A percentile compares a stretch with the other conserved stretches of the same genome.
These are phyloP conservation scores for Drosophila barbarae DNA, from an alignment of 2,888 invertebrate species.

Conservation along the genomic window DNA sequence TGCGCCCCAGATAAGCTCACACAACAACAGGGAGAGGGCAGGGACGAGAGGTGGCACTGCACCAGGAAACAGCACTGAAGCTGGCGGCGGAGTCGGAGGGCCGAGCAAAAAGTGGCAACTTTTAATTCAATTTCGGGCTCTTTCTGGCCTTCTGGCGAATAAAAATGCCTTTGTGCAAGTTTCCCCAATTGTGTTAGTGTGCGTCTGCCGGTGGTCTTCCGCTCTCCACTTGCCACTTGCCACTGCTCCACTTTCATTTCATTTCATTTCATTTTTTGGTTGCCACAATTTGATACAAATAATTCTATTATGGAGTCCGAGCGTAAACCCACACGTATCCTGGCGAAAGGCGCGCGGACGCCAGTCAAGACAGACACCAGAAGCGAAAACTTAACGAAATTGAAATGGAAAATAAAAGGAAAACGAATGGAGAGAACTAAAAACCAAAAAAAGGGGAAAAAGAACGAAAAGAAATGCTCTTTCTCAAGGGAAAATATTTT, in stretches of 20 bases:
- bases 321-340: slow-evolving; percentile 42
- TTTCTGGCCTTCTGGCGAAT: slow-evolving; percentile 44
- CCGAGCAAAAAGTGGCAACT: slow-evolving; percentile 44
- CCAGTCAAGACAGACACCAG: slow-evolving; percentile 18
- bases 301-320: slow-evolving; percentile 67
- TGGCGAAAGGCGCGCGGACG: slow-evolving; percentile 18
- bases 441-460: not conserved
- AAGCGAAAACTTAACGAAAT: slow-evolving; percentile 52
- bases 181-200: slow-evolving; percentile 61
- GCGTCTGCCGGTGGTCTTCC: slow-evolving; percentile 20
- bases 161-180: slow-evolving; percentile 59
- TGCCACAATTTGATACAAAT: slow-evolving; percentile 73
- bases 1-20: slow-evolving; percentile 59
- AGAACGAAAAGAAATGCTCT: not conserved
- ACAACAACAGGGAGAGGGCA: not conserved
- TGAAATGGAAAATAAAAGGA: slow-evolving; percentile 48
- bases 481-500: not conserved
- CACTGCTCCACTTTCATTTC: slow-evolving; percentile 53
- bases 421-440: not conserved
- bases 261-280: slow-evolving; percentile 45
- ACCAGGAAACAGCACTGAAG: slow-evolving; percentile 37
- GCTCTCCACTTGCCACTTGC: not conserved
- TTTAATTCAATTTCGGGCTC: slow-evolving; percentile 65
- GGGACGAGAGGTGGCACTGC: slow-evolving; percentile 11
- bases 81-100: slow-evolving; percentile 13